Conservation (phyloP, 1,140 invertebrate genomes). For the Thrips palmi region DNA sequence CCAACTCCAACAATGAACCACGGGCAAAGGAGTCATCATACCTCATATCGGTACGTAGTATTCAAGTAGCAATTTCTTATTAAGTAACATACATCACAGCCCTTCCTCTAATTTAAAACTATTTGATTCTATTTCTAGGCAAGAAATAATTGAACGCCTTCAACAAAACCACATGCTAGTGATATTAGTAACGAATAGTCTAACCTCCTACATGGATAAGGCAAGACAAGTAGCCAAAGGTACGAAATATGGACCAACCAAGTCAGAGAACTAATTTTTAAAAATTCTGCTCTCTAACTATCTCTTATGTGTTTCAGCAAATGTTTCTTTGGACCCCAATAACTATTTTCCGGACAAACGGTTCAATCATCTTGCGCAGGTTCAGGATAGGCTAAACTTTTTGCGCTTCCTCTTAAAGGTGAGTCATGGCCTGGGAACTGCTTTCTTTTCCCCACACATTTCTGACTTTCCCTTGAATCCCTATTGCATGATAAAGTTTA, state of each 20-base stretch:
- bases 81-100: neutral
- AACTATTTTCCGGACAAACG: conserved; percentile 71
- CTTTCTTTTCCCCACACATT: too few relatives aligned
- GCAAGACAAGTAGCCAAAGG: conserved; percentile 50
- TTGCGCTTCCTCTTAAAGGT: conserved; percentile 72
- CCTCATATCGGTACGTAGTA: conserved; percentile 42
- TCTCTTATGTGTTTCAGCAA: conserved; percentile 25
- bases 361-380: conserved; percentile 83
- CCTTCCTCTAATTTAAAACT: conserved; percentile 4
- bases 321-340: conserved; percentile 59
- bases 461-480: too few relatives aligned
- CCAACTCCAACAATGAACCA: conserved; percentile 49
- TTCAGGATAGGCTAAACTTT: conserved; percentile 88
- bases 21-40: conserved; percentile 38
- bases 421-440: conserved; percentile 14
- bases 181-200: conserved; percentile 81
- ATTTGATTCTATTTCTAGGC: conserved; percentile 26
- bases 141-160: conserved; percentile 75
- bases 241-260: conserved; percentile 17
- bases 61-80: conserved; percentile 4
- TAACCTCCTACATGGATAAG: conserved; percentile 81
- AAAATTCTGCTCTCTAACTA: neutral
- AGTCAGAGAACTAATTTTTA: too few relatives aligned
- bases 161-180: conserved; percentile 85
- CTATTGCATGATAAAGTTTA: too few relatives aligned